Base-by-base conservation (phyloP, 2,888 invertebrate genomes). In the Amiota communis region DNA sequence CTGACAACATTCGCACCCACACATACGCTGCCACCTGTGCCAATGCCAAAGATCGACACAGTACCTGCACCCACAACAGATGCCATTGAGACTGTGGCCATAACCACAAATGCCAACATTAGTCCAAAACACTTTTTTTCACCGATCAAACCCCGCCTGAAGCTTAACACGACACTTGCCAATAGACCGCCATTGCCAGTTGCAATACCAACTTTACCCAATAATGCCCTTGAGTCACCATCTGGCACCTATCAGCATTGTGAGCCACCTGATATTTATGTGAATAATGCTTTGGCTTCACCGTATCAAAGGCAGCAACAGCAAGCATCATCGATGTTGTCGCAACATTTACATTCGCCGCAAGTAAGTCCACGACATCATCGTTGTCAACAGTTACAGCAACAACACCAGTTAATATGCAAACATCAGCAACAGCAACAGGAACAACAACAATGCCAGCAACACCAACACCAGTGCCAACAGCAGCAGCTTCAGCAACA, bases 91-190 rank as follows among this genome's bases (percentile, higher is more conserved):
- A 87, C 87, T 8, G 81, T 87, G 15, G 83, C 87, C 70, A 87
- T 88, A 23, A 87, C 84, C n/a, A 88, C 86, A 74, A 83, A 86
- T 71, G 82, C 86, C 57, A 84, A 84, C 71, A 84, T 82, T 72
- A 87, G 85, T 74, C 90, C 89, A 0, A 90, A 88, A 78, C 91
- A 91, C 78, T 91, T 91, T 76, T 91, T 91, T 79, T 89, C 91
- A 23, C 91, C 91, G 15, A 84, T 90, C 9, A 89, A 89, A 78
- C 88, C 89, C 61, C 87, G 87, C 72, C 80, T 88, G 56, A 86
- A 84, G 79, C 78, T 88, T 70, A 84, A 88, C 80, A 86, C 89
- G 74, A 79, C 88, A 53, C 73, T 88, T 64, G 87, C 88, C 74
- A 84, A 87, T 73, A 81, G 85, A 64, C 9, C 74, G 48, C 53